phyloP scores from a whole-genome alignment of 2,113 vertebrate genomes.

The Vicugna pacos region DNA sequence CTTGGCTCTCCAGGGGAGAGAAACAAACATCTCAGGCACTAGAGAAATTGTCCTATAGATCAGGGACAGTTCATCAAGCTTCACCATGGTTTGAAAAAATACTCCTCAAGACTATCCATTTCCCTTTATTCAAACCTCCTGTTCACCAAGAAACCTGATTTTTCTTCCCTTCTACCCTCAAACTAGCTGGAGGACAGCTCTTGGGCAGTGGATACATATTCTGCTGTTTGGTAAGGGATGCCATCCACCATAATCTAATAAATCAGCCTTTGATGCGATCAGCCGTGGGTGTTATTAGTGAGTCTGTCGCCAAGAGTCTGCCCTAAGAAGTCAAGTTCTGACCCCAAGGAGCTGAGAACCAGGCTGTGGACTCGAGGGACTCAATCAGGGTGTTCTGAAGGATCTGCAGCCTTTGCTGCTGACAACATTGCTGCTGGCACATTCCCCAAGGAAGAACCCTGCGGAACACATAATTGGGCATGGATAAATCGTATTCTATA shows the following conservation, averaged over 20 bases:
- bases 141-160: neutral
- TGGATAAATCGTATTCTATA: neutral
- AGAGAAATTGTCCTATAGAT: neutral
- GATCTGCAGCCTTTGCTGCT: neutral
- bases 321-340: neutral
- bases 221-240: neutral
- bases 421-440: neutral
- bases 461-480: neutral
- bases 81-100: neutral
- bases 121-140: neutral
- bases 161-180: neutral
- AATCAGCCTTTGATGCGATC: neutral
- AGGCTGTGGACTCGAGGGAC: conserved; percentile 7
- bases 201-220: neutral
- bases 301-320: neutral
- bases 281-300: neutral
- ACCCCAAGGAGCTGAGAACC: neutral
- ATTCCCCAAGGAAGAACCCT: neutral
- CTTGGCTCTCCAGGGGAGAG: neutral
- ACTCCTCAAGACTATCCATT: neutral
- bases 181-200: neutral
- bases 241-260: neutral
- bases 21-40: neutral
- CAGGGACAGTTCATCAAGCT: neutral
- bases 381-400: neutral